These are phyloP conservation scores for Oreortyx pictus DNA, from an alignment of 2,797 vertebrate genomes.

Conservation along the genomic window DNA sequence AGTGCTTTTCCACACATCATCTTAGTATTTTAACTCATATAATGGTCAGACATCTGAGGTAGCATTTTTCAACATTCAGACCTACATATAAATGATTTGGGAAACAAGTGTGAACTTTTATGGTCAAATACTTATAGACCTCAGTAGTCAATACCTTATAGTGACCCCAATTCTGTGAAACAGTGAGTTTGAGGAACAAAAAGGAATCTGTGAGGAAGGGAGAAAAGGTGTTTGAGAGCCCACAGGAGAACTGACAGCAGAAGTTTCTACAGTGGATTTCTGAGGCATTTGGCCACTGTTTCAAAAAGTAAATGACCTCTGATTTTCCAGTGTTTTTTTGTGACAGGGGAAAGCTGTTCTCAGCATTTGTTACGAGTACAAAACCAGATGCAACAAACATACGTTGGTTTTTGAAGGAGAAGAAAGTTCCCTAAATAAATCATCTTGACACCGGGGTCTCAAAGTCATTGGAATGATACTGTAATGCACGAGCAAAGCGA, in stretches of 20 bases:
- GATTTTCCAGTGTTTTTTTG: background rate
- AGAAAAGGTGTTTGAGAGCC: background rate
- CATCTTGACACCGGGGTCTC: background rate
- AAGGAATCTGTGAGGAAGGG: background rate
- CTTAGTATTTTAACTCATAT: background rate
- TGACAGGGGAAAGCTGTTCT: background rate
- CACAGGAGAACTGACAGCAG: background rate
- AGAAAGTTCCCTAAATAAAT: background rate
- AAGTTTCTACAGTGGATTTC: background rate
- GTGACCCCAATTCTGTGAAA: background rate
- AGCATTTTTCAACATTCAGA: background rate
- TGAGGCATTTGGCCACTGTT: background rate
- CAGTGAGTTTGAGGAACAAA: background rate
- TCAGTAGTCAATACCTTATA: background rate
- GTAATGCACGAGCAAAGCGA: background rate
- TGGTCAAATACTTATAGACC: background rate
- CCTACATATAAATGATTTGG: background rate
- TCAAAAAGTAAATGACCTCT: background rate
- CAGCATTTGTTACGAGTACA: background rate
- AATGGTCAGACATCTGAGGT: background rate
- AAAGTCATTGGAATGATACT: background rate
- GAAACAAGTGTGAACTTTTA: background rate
- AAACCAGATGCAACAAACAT: background rate
- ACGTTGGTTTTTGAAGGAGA: background rate
- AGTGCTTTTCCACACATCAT: background rate